Base-by-base conservation (phyloP, 2,113 vertebrate species). In the Willisornis vidua region DNA sequence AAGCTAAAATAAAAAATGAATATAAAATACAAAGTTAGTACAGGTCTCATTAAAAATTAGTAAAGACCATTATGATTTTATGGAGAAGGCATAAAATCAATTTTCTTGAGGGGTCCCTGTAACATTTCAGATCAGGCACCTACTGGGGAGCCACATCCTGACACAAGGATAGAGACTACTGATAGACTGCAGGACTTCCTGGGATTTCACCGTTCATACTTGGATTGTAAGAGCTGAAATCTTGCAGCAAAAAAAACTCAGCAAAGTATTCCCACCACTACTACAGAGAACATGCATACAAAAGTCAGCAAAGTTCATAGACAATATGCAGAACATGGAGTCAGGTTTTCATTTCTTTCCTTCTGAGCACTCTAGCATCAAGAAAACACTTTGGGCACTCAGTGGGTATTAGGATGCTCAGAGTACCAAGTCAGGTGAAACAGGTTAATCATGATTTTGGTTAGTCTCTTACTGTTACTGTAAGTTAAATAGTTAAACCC, bases 271-370 rank as follows among this genome's bases (percentile, higher is more conserved):
- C 6, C 33, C 14, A 62, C 22, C 14, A 51, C 12, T 6, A 35
- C 10, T 7, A 37, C 19, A 10, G 31, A n/a, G 22, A 57, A 20
- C 17, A 7, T 4, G 19, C 24, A 45, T 8, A 63, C 5, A 41
- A 16, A 78, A 33, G 12, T 51, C 33, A 45, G 28, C 6, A 63
- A 87, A 68, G 23, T 52, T 15, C 29, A 54, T 9, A 63, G 24
- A 48, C 3, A 10, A 33, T 55, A 81, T 11, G 23, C 22, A 78
- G 70, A 55, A 81, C 4, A 5, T 0, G 0, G 19, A 49, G 24
- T 14, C 1, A 1, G 2, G 20, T 31, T 87, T 70, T 85, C 2
- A 61, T 59, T 49, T 52, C 25, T 22, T 87, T 57, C 7, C 58
- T 68, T 84, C 31, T 62, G 71, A 71, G 43, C 14, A 41, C 5